These are phyloP conservation scores for Stenodera caucasica DNA, from an alignment of 2,888 invertebrate genomes.

Conservation along the genomic window DNA sequence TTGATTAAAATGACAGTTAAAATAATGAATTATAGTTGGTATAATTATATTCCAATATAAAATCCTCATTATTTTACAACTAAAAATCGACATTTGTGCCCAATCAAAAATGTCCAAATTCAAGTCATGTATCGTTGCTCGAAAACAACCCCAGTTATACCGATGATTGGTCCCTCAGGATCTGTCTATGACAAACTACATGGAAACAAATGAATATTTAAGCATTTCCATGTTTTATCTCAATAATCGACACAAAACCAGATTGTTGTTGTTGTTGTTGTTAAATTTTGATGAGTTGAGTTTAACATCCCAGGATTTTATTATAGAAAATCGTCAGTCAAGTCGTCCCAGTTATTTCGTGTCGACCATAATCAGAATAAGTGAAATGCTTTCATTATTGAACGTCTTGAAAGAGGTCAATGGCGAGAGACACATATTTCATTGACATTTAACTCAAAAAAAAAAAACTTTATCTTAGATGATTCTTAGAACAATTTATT, in stretches of 20 bases:
- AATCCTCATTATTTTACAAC: no score
- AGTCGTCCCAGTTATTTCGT: no score
- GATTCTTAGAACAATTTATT: neutral
- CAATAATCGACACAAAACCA: no score
- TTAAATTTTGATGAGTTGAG: no score
- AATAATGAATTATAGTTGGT: no score
- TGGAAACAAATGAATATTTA: conserved; percentile 1
- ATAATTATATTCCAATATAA: no score
- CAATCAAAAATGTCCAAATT: neutral
- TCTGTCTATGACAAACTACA: neutral
- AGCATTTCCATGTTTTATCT: neutral
- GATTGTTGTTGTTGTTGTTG: no score
- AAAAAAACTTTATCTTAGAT: neutral
- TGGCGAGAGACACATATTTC: conserved; percentile 2
- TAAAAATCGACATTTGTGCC: no score
- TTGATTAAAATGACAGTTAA: no score
- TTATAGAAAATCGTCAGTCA: no score
- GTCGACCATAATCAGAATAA: neutral
- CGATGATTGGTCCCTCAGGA: neutral
- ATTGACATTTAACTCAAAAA: neutral
- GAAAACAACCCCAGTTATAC: neutral
- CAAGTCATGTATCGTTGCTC: neutral
- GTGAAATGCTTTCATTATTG: neutral
- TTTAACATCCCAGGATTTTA: no score
- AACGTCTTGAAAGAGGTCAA: neutral